Conservation (phyloP, 30 jellyfish, hydroid and myxozoan genomes). For the Chrysaora quinquecirrha region DNA sequence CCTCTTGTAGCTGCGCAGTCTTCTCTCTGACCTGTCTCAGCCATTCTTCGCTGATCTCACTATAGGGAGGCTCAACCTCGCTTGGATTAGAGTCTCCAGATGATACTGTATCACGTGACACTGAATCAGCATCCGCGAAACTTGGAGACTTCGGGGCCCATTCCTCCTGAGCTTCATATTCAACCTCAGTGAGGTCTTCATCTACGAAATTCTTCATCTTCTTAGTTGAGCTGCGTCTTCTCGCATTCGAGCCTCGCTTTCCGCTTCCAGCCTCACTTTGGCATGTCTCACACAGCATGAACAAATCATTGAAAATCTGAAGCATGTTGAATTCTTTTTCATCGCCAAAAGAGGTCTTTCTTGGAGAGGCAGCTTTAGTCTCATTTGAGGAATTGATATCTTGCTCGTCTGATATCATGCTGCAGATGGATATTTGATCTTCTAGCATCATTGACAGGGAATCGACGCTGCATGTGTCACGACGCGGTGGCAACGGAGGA, state of each 20-base stretch:
- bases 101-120: slow-evolving; percentile 1
- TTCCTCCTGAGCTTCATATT: not conserved
- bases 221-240: not conserved
- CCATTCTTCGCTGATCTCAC: slow-evolving; percentile 7
- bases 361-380: not conserved
- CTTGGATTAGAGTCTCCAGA: not conserved
- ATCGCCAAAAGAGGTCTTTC: too few relatives aligned
- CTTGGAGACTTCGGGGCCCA: too few relatives aligned
- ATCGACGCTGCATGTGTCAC: slow-evolving; percentile 21
- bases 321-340: slow-evolving; percentile 14
- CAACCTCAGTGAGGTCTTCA: slow-evolving; percentile 7
- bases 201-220: not conserved
- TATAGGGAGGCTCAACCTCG: not conserved
- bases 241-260: not conserved
- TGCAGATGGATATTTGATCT: slow-evolving; percentile 2
- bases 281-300: slow-evolving; percentile 31
- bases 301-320: slow-evolving; percentile 39
- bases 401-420: slow-evolving; percentile 18
- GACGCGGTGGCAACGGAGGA: slow-evolving; percentile 4
- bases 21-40: not conserved
- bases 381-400: not conserved
- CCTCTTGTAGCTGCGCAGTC: not conserved
- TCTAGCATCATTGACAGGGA: slow-evolving; percentile 11
- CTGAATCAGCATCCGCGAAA: not conserved
- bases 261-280: slow-evolving; percentile 2